Evolutionary conservation across 2,113 vertebrate genomes (phyloP).

Genomic region (Synchiropus splendidus): DNA sequence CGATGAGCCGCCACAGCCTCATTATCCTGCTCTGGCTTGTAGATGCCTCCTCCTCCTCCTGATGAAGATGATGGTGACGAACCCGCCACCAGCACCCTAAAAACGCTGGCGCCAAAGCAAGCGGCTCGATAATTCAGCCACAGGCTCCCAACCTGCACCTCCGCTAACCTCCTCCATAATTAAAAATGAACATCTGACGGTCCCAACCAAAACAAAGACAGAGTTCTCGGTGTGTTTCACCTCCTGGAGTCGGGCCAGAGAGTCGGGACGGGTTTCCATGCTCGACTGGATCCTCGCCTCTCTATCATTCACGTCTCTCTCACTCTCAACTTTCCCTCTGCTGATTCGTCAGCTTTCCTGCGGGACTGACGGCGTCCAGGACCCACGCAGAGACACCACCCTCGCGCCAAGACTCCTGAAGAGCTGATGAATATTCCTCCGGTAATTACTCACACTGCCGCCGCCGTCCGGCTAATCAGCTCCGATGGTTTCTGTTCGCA

Average conservation of each 20-base stretch:
- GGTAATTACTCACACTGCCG: too few relatives aligned
- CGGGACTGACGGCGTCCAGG: too few relatives aligned
- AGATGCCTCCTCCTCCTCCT: conserved; percentile 4
- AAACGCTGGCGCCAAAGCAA: neutral
- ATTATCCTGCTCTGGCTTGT: conserved; percentile 16
- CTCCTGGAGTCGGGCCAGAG: conserved; percentile 29
- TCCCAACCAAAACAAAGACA: conserved; percentile 13
- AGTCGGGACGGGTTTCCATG: conserved; percentile 8
- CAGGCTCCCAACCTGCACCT: conserved; percentile 20
- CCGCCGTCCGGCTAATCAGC: too few relatives aligned
- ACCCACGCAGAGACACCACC: too few relatives aligned
- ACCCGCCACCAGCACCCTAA: neutral
- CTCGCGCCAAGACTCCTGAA: too few relatives aligned
- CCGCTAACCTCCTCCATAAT: conserved; percentile 40
- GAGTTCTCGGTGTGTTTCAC: conserved; percentile 33
- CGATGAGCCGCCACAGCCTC: conserved; percentile 17
- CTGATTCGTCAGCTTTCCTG: too few relatives aligned
- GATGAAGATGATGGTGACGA: too few relatives aligned
- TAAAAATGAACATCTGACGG: conserved; percentile 39
- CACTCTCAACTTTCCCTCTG: neutral
- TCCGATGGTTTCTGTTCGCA: too few relatives aligned
- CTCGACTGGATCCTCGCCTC: conserved; percentile 2
- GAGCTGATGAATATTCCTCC: too few relatives aligned
- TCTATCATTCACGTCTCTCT: conserved; percentile 2
- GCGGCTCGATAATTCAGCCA: neutral